Evolutionary conservation across 2,888 invertebrate genomes (phyloP).

Genomic region (Iphiclides podalirius): DNA sequence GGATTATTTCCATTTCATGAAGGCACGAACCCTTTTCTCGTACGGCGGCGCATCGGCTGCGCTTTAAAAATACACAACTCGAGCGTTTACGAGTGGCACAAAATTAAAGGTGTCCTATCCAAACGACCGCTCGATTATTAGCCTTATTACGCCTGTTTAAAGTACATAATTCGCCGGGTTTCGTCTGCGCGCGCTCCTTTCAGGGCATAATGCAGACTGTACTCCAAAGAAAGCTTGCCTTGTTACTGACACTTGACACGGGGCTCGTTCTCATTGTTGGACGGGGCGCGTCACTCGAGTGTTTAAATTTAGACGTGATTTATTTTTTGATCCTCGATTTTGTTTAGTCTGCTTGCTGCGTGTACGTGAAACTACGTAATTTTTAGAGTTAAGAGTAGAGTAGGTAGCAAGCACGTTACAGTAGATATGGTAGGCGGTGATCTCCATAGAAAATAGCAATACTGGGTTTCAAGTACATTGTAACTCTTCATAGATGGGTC

Average conservation of each 20-base stretch:
- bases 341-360: too few relatives aligned
- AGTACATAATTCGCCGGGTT: constrained; percentile 19
- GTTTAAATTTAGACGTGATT: too few relatives aligned
- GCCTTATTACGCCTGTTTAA: constrained; percentile 12
- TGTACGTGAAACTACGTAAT: too few relatives aligned
- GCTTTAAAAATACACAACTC: constrained; percentile 24
- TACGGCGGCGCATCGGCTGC: not conserved
- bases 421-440: too few relatives aligned
- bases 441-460: too few relatives aligned
- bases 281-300: too few relatives aligned
- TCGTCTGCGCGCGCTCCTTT: constrained; percentile 14
- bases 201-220: constrained; percentile 52
- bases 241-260: constrained; percentile 73
- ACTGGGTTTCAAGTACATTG: too few relatives aligned
- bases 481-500: too few relatives aligned
- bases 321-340: too few relatives aligned
- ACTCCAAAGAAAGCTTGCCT: constrained; percentile 62
- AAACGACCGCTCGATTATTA: constrained; percentile 5
- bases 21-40: constrained; percentile 7
- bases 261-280: constrained; percentile 32
- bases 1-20: not conserved
- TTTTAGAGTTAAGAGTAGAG: too few relatives aligned
- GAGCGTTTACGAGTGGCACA: constrained; percentile 19
- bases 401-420: too few relatives aligned
- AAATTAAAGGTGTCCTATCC: constrained; percentile 24